Base-by-base conservation (phyloP, 2,113 vertebrate species). In the Anarhynchus alexandrinus region DNA sequence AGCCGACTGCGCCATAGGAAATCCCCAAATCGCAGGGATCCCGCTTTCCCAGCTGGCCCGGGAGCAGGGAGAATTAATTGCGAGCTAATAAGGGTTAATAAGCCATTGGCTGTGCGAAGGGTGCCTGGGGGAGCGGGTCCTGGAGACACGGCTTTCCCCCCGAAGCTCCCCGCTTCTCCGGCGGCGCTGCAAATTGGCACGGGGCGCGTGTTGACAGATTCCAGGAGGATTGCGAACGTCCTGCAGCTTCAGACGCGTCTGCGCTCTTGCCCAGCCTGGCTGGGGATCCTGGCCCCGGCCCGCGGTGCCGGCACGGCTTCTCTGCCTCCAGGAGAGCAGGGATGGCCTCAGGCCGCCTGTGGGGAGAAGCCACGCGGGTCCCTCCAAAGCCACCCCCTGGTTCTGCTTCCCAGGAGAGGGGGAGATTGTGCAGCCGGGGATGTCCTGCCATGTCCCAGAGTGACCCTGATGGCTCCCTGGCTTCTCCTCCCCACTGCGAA, bases 11-110 rank as follows among this genome's bases (percentile, higher is more conserved):
- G 80, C 2, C 0, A 0, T 10, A 20, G 74, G 76, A 61, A 79
- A 29, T 20, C 43, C 43, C 9, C 7, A 2, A 15, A 85, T 36
- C 1, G 1, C 11, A 0, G 15, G n/a, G 51, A 65, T 57, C 7
- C 18, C 0, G 1, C 0, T 11, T 38, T 71, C 30, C 12, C 9
- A 7, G 45, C 23, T 32, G 73, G 26, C 20, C n/a, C 0, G 1
- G 10, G 20, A 25, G 21, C 1, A 0, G 54, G 42, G 40, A 58
- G 19, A 6, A 29, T 42, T 42, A 59, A 27, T 19, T 52, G 19
- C 0, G 4, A 57, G 73, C 15, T 54, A 8, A 55, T 36, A 32
- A 40, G 86, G 77, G 88, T 89, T 91, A 82, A 57, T 69, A 5
- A 45, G 3, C 15, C 0, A 2, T 22, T 59, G 47, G 36, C 40